Conservation (phyloP, 2,797 vertebrate genomes). For the Anomalospiza imberbis region DNA sequence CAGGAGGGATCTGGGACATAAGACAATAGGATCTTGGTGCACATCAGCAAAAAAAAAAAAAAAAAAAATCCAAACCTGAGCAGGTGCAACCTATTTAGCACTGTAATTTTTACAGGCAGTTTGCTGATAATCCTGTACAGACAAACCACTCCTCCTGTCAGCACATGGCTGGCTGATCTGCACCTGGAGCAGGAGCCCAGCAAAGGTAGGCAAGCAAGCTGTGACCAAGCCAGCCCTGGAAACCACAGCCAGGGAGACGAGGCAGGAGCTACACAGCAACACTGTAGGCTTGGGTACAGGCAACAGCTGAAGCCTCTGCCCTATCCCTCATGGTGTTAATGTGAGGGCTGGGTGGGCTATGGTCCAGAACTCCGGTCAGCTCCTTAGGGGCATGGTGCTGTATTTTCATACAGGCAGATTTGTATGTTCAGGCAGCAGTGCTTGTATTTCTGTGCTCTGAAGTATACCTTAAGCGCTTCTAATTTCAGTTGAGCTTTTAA, state of each 20-base stretch:
- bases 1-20: neutral
- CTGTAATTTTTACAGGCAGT: neutral
- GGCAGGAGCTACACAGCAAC: neutral
- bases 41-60: neutral
- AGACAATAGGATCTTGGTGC: neutral
- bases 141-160: neutral
- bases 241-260: neutral
- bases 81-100: neutral
- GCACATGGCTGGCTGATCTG: neutral
- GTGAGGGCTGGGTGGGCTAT: neutral
- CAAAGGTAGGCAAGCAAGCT: neutral
- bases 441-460: neutral
- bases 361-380: neutral
- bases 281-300: rapidly evolving
- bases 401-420: neutral
- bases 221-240: neutral
- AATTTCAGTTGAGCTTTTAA: neutral
- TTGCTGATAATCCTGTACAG: neutral
- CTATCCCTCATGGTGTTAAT: rapidly evolving
- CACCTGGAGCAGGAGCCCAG: neutral
- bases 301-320: neutral
- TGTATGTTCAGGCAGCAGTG: neutral
- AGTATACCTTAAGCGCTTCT: neutral
- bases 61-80: neutral
- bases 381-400: neutral